Conservation (phyloP, 2,113 vertebrate genomes). For the Callorhinus ursinus region DNA sequence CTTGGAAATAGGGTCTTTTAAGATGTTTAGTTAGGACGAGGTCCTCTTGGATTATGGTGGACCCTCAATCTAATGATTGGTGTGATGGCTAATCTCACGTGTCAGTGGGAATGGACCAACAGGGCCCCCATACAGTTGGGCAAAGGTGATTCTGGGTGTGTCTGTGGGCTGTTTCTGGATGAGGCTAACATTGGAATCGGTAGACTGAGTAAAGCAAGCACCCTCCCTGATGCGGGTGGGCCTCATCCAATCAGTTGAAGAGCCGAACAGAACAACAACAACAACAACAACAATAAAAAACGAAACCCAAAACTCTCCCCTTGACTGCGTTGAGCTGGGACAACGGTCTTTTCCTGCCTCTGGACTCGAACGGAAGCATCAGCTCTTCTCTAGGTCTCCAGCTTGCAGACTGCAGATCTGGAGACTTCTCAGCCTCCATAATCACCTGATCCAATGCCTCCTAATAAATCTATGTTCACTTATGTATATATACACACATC, state of each 20-base stretch:
- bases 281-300: no score
- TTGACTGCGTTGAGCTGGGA: not conserved
- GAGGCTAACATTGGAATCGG: accelerated
- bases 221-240: accelerated
- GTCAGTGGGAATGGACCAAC: accelerated
- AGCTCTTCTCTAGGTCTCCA: not conserved
- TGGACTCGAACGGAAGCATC: not conserved
- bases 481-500: not conserved
- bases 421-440: not conserved
- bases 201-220: accelerated
- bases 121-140: not conserved
- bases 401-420: accelerated
- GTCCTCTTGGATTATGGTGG: accelerated
- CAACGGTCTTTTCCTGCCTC: not conserved
- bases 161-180: accelerated
- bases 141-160: accelerated
- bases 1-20: not conserved
- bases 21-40: not conserved
- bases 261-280: not conserved
- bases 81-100: not conserved
- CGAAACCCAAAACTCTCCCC: not conserved
- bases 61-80: accelerated
- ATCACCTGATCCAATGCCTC: accelerated
- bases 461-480: not conserved
- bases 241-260: not conserved